Conservation (phyloP, 2,797 vertebrate species). For the Esox masquinongy region DNA sequence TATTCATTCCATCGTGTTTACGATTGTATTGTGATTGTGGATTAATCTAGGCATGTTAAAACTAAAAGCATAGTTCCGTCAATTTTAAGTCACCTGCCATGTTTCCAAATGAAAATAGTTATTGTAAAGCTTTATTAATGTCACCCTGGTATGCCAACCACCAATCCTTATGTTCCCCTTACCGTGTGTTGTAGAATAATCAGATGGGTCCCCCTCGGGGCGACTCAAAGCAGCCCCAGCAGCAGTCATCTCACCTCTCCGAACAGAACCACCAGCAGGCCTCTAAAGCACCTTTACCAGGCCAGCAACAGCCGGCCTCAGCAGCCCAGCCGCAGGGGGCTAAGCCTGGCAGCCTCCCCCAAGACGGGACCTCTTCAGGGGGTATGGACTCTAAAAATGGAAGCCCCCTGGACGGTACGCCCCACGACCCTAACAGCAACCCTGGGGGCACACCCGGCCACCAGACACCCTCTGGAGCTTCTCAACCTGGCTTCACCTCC, state of each 20-base stretch:
- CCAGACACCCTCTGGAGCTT: conserved; percentile 74
- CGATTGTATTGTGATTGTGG: background rate
- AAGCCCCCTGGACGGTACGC: conserved; percentile 23
- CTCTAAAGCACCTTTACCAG: conserved; percentile 85
- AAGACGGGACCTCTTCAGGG: conserved; percentile 83
- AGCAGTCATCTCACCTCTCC: conserved; percentile 71
- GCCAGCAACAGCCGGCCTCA: conserved; percentile 73
- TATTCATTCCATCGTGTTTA: background rate
- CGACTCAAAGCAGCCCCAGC: conserved; percentile 88
- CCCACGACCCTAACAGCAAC: conserved; percentile 83
- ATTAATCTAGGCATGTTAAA: background rate
- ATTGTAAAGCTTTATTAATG: background rate
- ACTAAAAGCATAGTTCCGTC: background rate
- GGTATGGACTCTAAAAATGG: conserved; percentile 86
- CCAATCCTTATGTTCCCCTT: conserved; percentile 5
- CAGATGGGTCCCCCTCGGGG: conserved; percentile 85
- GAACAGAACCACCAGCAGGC: conserved; percentile 87
- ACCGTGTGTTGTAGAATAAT: conserved; percentile 83
- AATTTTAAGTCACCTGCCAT: background rate
- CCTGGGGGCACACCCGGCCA: conserved; percentile 86
- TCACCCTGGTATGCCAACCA: background rate
- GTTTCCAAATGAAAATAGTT: background rate
- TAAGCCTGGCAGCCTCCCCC: conserved; percentile 81
- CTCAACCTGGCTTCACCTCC: conserved; percentile 70
- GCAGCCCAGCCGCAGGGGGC: conserved; percentile 78